Conservation (phyloP, 2,113 vertebrate genomes). For the Corythaeola cristata region DNA sequence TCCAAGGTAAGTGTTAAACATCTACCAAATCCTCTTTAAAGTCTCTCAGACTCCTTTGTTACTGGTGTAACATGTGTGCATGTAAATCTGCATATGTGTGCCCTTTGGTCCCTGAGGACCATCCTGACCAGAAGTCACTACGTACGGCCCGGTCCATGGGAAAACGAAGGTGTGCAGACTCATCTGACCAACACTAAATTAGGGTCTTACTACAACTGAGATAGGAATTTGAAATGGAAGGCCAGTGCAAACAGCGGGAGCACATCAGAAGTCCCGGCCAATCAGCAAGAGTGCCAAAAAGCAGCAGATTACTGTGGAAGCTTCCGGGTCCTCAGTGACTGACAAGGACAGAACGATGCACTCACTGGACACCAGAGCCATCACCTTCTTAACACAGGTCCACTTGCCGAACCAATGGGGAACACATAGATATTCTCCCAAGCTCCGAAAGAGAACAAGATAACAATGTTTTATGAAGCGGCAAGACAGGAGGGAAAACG, state of each 20-base stretch:
- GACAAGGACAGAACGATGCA: neutral
- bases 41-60: neutral
- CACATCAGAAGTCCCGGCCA: neutral
- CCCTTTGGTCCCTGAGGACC: neutral
- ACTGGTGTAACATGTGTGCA: fast-evolving
- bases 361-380: neutral
- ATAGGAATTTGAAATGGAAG: neutral
- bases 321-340: neutral
- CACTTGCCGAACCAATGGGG: neutral
- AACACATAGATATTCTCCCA: neutral
- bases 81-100: neutral
- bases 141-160: neutral
- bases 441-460: neutral
- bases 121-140: neutral
- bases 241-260: neutral
- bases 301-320: neutral
- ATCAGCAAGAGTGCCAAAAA: neutral
- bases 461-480: neutral
- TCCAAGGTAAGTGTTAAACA: neutral
- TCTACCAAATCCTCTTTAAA: neutral
- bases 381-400: neutral
- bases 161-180: neutral
- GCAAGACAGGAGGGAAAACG: neutral
- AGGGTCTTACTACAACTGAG: neutral
- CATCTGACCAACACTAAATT: neutral